phyloP scores from a whole-genome alignment of 2,797 vertebrate species.

The Florisuga fusca region DNA sequence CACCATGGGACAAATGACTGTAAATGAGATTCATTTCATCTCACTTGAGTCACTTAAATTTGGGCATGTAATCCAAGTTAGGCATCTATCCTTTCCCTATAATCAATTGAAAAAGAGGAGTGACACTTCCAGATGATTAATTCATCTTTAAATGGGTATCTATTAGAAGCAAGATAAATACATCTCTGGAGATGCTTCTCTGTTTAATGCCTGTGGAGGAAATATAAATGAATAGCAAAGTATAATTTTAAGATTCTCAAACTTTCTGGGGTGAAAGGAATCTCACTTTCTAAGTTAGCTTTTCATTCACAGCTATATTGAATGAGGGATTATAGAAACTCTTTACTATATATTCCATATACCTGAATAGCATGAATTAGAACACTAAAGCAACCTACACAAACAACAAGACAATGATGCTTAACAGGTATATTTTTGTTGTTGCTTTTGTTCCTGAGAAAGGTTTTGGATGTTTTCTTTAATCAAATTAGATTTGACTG shows the following conservation, averaged over 20 bases:
- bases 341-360: background rate
- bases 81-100: background rate
- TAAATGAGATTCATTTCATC: background rate
- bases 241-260: background rate
- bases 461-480: background rate
- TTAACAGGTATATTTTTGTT: background rate
- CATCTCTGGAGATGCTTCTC: background rate
- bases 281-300: background rate
- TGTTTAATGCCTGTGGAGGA: background rate
- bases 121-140: background rate
- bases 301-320: background rate
- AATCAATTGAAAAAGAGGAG: background rate
- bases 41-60: background rate
- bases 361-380: background rate
- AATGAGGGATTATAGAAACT: background rate
- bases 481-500: background rate
- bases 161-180: background rate
- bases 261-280: background rate
- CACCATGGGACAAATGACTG: background rate
- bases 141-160: background rate
- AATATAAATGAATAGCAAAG: background rate
- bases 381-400: background rate
- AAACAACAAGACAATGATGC: background rate
- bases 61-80: background rate
- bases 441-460: background rate